These are phyloP conservation scores for Eudyptes chrysolophus DNA, from an alignment of 2,113 vertebrate species.

Conservation along the genomic window DNA sequence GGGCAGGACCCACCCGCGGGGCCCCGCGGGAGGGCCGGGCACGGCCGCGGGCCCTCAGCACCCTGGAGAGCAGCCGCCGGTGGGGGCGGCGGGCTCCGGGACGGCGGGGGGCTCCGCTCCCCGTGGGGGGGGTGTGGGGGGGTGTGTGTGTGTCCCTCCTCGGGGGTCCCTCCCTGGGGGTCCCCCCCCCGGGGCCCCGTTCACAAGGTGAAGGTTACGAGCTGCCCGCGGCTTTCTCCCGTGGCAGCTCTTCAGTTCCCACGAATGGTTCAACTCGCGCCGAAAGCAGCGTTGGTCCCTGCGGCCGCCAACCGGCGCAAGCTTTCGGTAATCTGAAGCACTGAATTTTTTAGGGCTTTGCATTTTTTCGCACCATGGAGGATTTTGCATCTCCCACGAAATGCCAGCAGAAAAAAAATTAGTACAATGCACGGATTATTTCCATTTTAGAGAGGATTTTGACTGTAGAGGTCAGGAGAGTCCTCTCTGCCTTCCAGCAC, in stretches of 20 bases:
- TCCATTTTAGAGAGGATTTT: neutral
- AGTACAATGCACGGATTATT: neutral
- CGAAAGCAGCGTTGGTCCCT: neutral
- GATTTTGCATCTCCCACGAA: neutral
- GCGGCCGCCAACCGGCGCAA: fast-evolving
- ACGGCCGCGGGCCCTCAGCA: neutral
- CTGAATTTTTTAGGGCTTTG: neutral
- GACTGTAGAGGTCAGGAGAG: neutral
- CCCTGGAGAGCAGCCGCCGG: neutral
- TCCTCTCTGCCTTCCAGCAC: neutral
- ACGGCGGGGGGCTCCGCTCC: neutral
- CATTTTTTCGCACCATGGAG: fast-evolving
- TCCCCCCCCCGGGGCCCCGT: neutral
- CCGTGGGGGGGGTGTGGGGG: no score
- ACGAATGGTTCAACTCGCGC: fast-evolving
- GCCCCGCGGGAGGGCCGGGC: no score
- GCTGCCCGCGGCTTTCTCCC: neutral
- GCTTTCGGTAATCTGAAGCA: fast-evolving
- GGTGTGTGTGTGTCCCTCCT: no score
- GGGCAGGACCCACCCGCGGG: neutral
- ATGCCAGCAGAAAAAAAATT: neutral
- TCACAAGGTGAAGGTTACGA: fast-evolving
- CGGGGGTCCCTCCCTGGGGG: neutral
- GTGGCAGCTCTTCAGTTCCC: neutral
- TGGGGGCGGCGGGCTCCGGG: fast-evolving